Percentiles rank a stretch among this genome's conserved stretches.
Conservation (phyloP, 2,888 invertebrate species). For the Asteroscopus sphinx region DNA sequence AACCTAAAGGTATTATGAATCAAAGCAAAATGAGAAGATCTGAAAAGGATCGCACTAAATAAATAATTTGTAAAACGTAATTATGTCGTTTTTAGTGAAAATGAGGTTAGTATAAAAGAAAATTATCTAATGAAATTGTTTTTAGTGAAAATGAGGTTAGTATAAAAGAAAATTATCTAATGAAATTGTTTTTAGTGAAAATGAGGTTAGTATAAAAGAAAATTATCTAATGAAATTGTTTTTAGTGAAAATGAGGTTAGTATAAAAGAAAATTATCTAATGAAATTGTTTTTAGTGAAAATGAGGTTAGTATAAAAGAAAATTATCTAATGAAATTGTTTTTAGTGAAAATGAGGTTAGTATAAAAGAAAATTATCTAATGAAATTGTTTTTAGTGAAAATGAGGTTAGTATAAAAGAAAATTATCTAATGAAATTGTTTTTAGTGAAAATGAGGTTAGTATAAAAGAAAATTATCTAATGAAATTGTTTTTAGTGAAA, state of each 20-base stretch:
- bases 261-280: constrained; percentile 17
- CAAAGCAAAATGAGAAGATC: constrained; percentile 17
- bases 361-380: too few species aligned
- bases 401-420: too few species aligned
- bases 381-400: too few species aligned
- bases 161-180: constrained; percentile 17
- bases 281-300: not conserved
- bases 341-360: too few species aligned
- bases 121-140: constrained; percentile 7
- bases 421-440: too few species aligned
- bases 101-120: constrained; percentile 9
- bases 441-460: too few species aligned
- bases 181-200: constrained; percentile 4
- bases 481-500: too few species aligned
- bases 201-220: constrained; percentile 9
- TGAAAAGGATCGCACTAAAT: constrained; percentile 24
- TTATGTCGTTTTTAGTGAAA: constrained; percentile 23
- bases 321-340: too few species aligned
- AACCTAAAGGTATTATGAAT: constrained; percentile 16
- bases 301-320: too few species aligned
- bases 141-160: constrained; percentile 7
- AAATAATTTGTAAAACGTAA: constrained; percentile 31
- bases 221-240: constrained; percentile 7
- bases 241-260: constrained; percentile 7
- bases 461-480: too few species aligned